These are phyloP conservation scores for Cataglyphis albicans DNA, from an alignment of 2,888 invertebrate genomes.

Conservation along the genomic window DNA sequence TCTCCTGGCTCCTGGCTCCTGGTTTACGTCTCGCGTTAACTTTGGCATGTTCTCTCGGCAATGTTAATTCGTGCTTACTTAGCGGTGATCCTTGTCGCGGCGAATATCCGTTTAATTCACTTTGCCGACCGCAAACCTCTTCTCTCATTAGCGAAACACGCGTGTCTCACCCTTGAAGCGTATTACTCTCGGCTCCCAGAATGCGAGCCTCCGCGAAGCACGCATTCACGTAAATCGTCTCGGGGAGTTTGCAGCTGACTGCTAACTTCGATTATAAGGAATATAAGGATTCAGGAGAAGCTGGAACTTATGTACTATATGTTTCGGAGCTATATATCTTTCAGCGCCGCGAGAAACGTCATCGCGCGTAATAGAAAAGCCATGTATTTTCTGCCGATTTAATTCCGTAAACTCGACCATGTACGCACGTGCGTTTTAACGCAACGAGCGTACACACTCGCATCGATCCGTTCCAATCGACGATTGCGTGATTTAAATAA, in stretches of 20 bases:
- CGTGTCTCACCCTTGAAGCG: slow-evolving; percentile 13
- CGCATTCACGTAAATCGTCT: slow-evolving; percentile 16
- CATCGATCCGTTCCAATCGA: slow-evolving; percentile 31
- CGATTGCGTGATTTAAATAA: slow-evolving; percentile 46
- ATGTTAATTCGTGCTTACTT: slow-evolving; percentile 71
- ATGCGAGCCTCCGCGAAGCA: background rate
- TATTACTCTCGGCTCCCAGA: background rate
- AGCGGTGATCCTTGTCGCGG: slow-evolving; percentile 46
- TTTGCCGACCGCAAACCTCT: slow-evolving; percentile 66
- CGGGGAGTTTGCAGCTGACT: slow-evolving; percentile 17
- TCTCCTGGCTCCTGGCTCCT: slow-evolving; percentile 11
- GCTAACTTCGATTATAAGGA: slow-evolving; percentile 1
- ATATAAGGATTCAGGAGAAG: background rate
- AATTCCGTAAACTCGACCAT: background rate
- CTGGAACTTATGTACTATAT: slow-evolving; percentile 4
- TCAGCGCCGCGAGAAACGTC: background rate
- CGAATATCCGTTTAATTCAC: slow-evolving; percentile 65
- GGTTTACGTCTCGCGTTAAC: slow-evolving; percentile 13
- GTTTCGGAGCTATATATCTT: background rate
- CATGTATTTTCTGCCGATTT: background rate
- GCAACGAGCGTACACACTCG: background rate
- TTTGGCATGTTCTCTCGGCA: slow-evolving; percentile 43
- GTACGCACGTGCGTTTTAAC: background rate
- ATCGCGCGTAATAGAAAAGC: background rate
- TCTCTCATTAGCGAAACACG: slow-evolving; percentile 7